Evolutionary conservation across 2,113 vertebrate species (phyloP), one percentile per base, ranked within the genome.

Genomic region (Dicaeum eximium): DNA sequence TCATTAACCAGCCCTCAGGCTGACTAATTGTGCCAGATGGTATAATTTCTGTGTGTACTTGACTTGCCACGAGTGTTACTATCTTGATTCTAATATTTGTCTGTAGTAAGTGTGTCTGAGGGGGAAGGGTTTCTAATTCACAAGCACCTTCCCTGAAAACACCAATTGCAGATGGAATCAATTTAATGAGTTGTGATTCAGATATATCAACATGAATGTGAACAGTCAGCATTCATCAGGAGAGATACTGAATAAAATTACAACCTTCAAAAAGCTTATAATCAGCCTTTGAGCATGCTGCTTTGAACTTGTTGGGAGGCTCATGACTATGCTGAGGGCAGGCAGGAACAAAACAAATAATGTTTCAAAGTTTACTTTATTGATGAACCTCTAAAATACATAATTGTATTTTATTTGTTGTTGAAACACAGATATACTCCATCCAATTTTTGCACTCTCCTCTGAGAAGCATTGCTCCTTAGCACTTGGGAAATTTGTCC

Each of bases 21-120:
- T 95, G 93, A 97, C 88, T 97, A 97, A 96, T 97, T 96, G 81
- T 91, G 94, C 95, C 95, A 97, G 92, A 97, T 97, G 96, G 95
- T 90, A 81, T 92, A 92, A 97, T 97, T 96, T 96, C 95, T 96
- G 67, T 69, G 67, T 88, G 65, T 88, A 96, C 65, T 96, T 97
- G 91, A 94, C 95, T 97, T 94, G 44, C 84, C 79, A 72, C 48
- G 40, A 96, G 54, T 65, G 66, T 88, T 95, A 86, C 95, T 95
- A 91, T 80, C 90, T 95, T 96, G 70, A 93, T 95, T 96, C 90
- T 95, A 74, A 82, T 96, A 95, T 77, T 95, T 93, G 88, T 86
- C 87, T 91, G 71, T 82, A 88, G 56, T 72, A 88, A 95, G 35
- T 44, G 35, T 35, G 33, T 13, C 12, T 33, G 53, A 35, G 44